These are phyloP conservation scores for Limnephilus lunatus DNA, from an alignment of 2,888 invertebrate genomes.

Conservation along the genomic window DNA sequence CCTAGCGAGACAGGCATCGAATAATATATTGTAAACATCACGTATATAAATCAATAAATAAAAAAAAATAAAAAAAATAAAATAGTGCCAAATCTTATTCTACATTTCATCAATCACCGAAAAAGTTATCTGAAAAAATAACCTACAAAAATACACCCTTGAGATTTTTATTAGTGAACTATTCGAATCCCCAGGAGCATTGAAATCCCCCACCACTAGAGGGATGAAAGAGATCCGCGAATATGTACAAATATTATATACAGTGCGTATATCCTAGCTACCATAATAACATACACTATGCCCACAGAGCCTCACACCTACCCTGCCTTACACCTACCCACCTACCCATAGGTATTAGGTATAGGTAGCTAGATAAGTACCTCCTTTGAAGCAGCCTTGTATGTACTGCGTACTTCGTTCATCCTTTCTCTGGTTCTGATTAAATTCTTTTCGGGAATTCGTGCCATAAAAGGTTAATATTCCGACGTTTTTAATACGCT, in stretches of 20 bases:
- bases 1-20: too few relatives aligned
- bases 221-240: neutral
- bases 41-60: too few relatives aligned
- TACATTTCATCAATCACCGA: neutral
- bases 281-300: neutral
- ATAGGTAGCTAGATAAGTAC: neutral
- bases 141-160: neutral
- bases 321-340: neutral
- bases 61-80: too few relatives aligned
- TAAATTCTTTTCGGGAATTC: slow-evolving; percentile 65
- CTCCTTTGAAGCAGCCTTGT: slow-evolving; percentile 10
- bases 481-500: slow-evolving; percentile 64
- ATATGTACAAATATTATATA: neutral
- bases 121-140: neutral
- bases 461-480: slow-evolving; percentile 65
- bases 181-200: neutral
- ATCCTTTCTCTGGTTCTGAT: slow-evolving; percentile 65
- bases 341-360: neutral
- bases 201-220: neutral
- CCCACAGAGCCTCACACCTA: neutral
- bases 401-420: slow-evolving; percentile 47
- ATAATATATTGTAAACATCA: too few relatives aligned
- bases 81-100: neutral
- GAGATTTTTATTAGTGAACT: neutral
- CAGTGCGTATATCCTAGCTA: neutral